Conservation (phyloP, 2,113 vertebrate genomes). For the Eidolon helvum region DNA sequence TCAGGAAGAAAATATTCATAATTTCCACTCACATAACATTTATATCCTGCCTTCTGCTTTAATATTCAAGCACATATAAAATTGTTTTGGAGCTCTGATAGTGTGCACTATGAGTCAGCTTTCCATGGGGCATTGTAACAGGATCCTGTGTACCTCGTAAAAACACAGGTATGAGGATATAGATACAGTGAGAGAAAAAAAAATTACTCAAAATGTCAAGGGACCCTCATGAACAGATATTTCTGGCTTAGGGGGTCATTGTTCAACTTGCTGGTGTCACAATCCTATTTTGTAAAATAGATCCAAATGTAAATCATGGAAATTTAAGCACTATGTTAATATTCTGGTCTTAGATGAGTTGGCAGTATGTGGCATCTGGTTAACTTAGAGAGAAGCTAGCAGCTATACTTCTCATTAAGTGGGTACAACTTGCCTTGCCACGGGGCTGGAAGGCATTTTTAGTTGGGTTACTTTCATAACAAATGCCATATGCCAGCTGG, state of each 20-base stretch:
- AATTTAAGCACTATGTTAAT: not conserved
- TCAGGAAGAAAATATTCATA: not conserved
- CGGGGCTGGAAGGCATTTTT: conserved; percentile 27
- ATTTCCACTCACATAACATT: not conserved
- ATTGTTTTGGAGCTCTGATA: not conserved
- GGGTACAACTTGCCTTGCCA: conserved; percentile 15
- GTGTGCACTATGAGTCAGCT: not conserved
- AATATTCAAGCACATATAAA: not conserved
- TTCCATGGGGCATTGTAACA: not conserved
- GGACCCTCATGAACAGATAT: not conserved
- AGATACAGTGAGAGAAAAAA: not conserved
- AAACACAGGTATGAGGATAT: not conserved
- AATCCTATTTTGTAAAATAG: not conserved
- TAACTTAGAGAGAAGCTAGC: conserved; percentile 14
- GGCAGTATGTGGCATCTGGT: conserved; percentile 1
- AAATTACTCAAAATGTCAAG: not conserved
- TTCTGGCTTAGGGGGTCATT: not conserved
- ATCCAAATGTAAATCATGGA: not conserved
- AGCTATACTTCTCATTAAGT: conserved; percentile 60
- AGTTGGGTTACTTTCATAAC: conserved; percentile 51
- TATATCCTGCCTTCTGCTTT: not conserved
- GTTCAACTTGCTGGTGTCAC: not conserved
- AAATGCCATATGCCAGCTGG: conserved; percentile 67
- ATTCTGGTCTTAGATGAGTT: not conserved
- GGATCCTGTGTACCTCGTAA: not conserved